Evolutionary conservation across 2,888 invertebrate genomes (phyloP).

Genomic region (Encarsia formosa): DNA sequence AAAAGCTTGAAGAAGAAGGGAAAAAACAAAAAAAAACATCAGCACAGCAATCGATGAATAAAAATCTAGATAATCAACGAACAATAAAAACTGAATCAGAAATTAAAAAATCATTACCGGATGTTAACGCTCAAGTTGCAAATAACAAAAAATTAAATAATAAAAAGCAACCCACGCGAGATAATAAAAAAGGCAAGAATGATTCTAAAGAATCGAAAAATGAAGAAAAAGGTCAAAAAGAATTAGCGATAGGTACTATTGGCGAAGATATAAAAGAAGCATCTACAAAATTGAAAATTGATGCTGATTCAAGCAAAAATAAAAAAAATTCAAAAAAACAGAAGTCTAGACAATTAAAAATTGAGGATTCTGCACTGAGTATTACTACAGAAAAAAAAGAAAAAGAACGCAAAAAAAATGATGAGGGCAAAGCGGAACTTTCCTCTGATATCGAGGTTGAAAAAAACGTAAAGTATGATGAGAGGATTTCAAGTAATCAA

Average conservation of each 20-base stretch:
- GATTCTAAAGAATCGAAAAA: slow-evolving; percentile 16
- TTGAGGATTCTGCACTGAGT: too few relatives aligned
- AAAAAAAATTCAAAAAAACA: slow-evolving; percentile 9
- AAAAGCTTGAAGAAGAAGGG: background rate
- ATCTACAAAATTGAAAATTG: background rate
- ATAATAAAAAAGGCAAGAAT: background rate
- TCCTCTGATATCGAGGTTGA: too few relatives aligned
- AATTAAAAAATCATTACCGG: background rate
- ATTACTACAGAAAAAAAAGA: slow-evolving; percentile 6
- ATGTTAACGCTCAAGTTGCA: background rate
- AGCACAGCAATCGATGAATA: background rate
- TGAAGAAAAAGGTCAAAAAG: slow-evolving; percentile 33
- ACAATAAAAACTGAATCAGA: background rate
- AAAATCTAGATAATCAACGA: background rate
- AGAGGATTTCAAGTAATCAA: background rate
- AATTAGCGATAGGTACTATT: background rate
- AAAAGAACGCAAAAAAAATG: background rate
- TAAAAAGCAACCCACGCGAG: too few relatives aligned
- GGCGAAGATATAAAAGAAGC: background rate
- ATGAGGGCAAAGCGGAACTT: slow-evolving; percentile 7
- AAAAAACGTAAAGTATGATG: background rate
- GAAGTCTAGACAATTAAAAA: slow-evolving; percentile 15
- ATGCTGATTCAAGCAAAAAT: slow-evolving; percentile 4
- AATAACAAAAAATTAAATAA: background rate
- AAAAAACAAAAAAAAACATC: background rate